Conservation (phyloP, 2,888 invertebrate genomes). For the Auanema freiburgensis region DNA sequence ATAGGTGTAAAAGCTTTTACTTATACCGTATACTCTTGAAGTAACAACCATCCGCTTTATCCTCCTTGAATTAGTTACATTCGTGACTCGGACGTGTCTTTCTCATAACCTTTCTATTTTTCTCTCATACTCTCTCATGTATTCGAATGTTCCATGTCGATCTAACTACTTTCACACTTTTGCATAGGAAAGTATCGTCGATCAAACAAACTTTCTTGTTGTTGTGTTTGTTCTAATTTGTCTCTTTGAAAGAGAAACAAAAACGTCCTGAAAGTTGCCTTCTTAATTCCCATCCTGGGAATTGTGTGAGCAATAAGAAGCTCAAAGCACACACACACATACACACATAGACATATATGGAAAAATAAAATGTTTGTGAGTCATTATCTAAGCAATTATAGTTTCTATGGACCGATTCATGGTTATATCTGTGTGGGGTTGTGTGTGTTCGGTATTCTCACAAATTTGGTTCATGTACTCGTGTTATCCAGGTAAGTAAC, state of each 20-base stretch:
- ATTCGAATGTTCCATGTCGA: too few species aligned
- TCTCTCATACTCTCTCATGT: too few species aligned
- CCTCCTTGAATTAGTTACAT: too few species aligned
- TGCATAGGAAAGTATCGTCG: too few species aligned
- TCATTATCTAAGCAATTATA: constrained; percentile 21
- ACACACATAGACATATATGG: neutral
- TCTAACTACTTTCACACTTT: too few species aligned
- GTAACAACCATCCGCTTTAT: neutral
- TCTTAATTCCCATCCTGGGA: neutral
- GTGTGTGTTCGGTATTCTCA: constrained; percentile 59
- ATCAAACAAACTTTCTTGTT: too few species aligned
- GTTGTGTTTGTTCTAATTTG: too few species aligned
- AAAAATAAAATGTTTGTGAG: neutral
- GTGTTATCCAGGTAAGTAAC: constrained; percentile 46
- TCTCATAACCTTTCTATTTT: too few species aligned
- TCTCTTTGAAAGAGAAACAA: neutral
- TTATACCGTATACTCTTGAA: neutral
- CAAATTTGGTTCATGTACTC: constrained; percentile 58
- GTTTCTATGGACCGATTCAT: constrained; percentile 58
- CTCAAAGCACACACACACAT: neutral
- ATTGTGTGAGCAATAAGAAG: neutral
- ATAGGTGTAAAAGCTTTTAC: constrained; percentile 1
- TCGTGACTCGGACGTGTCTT: too few species aligned
- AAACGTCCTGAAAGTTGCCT: neutral
- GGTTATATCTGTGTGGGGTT: constrained; percentile 57